Evolutionary conservation across 1,140 invertebrate genomes (phyloP).

Genomic region (Macrosteles quadrilineatus): DNA sequence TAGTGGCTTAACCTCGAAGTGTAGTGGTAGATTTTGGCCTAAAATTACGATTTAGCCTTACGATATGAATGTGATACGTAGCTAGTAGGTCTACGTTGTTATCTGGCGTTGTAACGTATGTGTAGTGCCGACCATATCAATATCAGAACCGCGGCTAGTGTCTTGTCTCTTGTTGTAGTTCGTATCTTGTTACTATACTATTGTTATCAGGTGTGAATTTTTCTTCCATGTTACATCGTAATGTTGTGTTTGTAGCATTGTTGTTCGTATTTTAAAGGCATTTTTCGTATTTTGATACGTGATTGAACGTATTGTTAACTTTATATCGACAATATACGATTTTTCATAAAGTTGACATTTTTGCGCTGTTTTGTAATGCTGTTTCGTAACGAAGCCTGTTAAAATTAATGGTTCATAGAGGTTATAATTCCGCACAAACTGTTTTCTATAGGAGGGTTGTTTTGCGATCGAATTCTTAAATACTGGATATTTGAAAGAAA

Average conservation of each 20-base stretch:
- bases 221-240: not conserved
- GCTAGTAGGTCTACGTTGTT: not conserved
- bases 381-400: not conserved
- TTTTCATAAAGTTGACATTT: conserved; percentile 7
- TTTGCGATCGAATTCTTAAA: too few species aligned
- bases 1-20: not conserved
- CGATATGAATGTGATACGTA: conserved; percentile 3
- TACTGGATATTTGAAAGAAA: too few species aligned
- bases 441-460: too few species aligned
- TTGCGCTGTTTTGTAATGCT: not conserved
- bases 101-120: not conserved
- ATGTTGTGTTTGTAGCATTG: conserved; percentile 1
- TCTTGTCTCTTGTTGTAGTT: not conserved
- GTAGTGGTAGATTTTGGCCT: conserved; percentile 8
- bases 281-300: not conserved
- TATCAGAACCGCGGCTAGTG: not conserved
- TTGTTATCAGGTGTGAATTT: not conserved
- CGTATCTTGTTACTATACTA: not conserved
- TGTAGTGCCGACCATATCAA: not conserved
- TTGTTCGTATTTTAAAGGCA: conserved; percentile 6
- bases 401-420: not conserved
- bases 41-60: conserved; percentile 1
- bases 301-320: not conserved
- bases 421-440: too few species aligned
- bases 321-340: conserved; percentile 1